Evolutionary conservation across 2,888 invertebrate species (phyloP).

Genomic region (Cantharis nigra): DNA sequence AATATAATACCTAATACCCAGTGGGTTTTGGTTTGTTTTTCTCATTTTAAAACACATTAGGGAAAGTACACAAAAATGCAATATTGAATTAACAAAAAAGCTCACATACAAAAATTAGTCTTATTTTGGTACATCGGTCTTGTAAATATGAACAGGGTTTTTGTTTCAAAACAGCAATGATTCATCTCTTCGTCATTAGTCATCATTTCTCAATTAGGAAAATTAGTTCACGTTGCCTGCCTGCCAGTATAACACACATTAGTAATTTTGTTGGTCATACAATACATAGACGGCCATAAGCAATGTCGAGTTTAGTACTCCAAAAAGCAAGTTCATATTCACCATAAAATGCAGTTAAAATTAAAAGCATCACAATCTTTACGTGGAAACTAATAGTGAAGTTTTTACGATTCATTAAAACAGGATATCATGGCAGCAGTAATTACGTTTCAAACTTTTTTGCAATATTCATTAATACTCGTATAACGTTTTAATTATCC

Average conservation of each 20-base stretch:
- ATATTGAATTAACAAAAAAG: constrained; percentile 38
- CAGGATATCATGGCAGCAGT: neutral
- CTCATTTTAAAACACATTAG: neutral
- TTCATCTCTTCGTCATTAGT: constrained; percentile 56
- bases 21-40: neutral
- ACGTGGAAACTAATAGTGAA: neutral
- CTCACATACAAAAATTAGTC: constrained; percentile 39
- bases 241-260: constrained; percentile 32
- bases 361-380: neutral
- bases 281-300: constrained; percentile 24
- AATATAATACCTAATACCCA: neutral
- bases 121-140: constrained; percentile 38
- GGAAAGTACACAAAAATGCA: constrained; percentile 46
- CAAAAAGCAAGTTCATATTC: neutral
- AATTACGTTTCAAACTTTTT: neutral
- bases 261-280: constrained; percentile 27
- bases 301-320: constrained; percentile 9
- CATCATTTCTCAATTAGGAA: constrained; percentile 57
- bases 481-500: neutral
- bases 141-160: constrained; percentile 47
- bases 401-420: constrained; percentile 2
- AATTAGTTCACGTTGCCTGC: constrained; percentile 49
- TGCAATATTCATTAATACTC: neutral
- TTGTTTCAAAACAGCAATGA: constrained; percentile 54
- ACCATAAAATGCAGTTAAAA: constrained; percentile 1